phyloP scores from a whole-genome alignment of 2,113 vertebrate genomes.

The Centropus bengalensis region DNA sequence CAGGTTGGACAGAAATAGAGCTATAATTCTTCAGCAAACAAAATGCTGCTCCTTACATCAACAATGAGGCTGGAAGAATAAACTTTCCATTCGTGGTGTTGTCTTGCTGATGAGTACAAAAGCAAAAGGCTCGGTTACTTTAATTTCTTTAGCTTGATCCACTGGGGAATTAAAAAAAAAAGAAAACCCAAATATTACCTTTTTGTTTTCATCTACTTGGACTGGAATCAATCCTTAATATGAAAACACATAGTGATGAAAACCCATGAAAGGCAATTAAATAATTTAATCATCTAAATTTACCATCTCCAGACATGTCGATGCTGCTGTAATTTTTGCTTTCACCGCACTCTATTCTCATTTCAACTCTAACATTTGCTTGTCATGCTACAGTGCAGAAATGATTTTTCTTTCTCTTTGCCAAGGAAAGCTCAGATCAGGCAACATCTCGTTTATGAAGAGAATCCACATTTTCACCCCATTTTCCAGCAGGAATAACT shows the following conservation, averaged over 20 bases:
- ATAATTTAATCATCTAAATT: constrained; percentile 39
- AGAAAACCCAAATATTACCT: background rate
- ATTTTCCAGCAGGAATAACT: constrained; percentile 18
- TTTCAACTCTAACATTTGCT: background rate
- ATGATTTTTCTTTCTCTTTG: background rate
- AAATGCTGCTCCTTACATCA: background rate
- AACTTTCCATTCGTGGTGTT: background rate
- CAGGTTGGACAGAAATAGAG: background rate
- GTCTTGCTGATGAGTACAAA: background rate
- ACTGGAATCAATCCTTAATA: background rate
- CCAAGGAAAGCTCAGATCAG: constrained; percentile 8
- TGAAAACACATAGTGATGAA: background rate
- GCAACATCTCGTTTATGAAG: constrained; percentile 17
- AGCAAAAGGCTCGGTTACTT: background rate
- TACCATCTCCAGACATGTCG: background rate
- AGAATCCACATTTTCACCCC: background rate
- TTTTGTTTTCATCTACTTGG: constrained; percentile 1
- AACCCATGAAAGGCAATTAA: background rate
- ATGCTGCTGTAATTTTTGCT: background rate
- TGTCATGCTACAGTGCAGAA: background rate
- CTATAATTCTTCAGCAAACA: background rate
- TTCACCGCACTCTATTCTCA: background rate
- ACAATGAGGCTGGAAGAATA: background rate
- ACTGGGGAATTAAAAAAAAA: constrained; percentile 8
- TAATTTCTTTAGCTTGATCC: constrained; percentile 17